Base-by-base conservation (phyloP, 2,797 vertebrate genomes). In the Betta splendens region DNA sequence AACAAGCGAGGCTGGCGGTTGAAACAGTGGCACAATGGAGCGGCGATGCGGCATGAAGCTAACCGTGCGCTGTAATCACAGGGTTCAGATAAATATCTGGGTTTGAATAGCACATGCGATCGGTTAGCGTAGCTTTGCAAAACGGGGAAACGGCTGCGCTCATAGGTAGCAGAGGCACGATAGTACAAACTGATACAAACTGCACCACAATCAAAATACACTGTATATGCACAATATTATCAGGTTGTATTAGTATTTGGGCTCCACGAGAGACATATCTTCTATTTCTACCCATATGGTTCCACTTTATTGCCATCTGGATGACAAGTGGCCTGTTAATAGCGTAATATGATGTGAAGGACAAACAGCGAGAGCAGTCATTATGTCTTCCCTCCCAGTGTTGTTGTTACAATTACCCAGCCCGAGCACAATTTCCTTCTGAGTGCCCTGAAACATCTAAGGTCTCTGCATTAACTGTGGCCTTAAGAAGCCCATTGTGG, bases 361-460 rank as follows among this genome's bases (percentile, higher is more conserved):
- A 21, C 67, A 77, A 87, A 85, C 62, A 75, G 48, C 26, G 21
- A 5, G n/a, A 66, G 63, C 51, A 53, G 74, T 68, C 55, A 69
- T 84, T 77, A 81, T 68, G 58, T 73, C 69, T 77, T 80, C 69
- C 72, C 52, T 82, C 67, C 56, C 67, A 72, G 0, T 84, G 85
- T 89, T 88, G 87, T 85, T 58, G 48, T 84, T 87, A 76, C 73
- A 75, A 66, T 83, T 77, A 81, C 77, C 78, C 69, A 77, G 65
- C 35, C 69, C n/a, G 5, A 68, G 57, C 55, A 84, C 83, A 77
- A 84, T 86, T 89, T 88, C 81, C 85, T n/a, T 86, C 63, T 6
- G 16, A 63, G 50, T 67, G 71, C 66, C 64, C 79, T 80, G 36
- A 69, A 70, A 77, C 69, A 61, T 52, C 44, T 3, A 36, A 64